Percentiles rank a stretch among this genome's conserved stretches.
These are phyloP conservation scores for Pelvicachromis taeniatus DNA, from an alignment of 2,113 vertebrate genomes.

Conservation along the genomic window DNA sequence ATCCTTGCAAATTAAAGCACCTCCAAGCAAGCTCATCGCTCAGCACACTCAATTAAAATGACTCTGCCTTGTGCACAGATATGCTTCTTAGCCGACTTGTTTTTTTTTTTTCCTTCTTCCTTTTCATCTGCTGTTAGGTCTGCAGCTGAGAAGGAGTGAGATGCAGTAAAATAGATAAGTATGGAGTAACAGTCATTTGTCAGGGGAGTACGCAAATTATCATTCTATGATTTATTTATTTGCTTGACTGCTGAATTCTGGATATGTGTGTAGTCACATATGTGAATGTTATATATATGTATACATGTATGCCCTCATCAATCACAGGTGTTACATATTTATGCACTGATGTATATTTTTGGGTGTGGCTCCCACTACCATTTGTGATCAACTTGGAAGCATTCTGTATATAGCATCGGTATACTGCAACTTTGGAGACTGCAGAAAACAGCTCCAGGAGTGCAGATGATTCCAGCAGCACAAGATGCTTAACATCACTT, in stretches of 20 bases:
- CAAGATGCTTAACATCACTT: background rate
- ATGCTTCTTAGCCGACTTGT: background rate
- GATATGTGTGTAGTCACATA: background rate
- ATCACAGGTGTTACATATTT: background rate
- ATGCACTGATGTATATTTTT: background rate
- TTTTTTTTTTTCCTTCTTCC: background rate
- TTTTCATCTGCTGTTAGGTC: background rate
- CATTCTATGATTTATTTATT: background rate
- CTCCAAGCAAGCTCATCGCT: constrained; percentile 50
- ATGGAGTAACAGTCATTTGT: constrained; percentile 1
- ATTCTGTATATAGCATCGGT: fast-evolving
- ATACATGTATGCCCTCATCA: background rate
- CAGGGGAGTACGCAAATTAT: constrained; percentile 24
- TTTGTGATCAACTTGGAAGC: background rate
- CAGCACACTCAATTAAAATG: constrained; percentile 62
- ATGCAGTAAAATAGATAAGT: constrained; percentile 24
- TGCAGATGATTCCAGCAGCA: background rate
- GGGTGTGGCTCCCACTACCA: background rate
- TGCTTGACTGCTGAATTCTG: background rate
- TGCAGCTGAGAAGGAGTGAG: background rate
- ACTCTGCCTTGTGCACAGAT: constrained; percentile 27
- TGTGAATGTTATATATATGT: background rate
- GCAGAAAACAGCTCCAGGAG: background rate
- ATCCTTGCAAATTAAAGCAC: constrained; percentile 64
- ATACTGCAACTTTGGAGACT: background rate